These are phyloP conservation scores for Bathynomus jamesi DNA, from an alignment of 1,140 invertebrate genomes.

Conservation along the genomic window DNA sequence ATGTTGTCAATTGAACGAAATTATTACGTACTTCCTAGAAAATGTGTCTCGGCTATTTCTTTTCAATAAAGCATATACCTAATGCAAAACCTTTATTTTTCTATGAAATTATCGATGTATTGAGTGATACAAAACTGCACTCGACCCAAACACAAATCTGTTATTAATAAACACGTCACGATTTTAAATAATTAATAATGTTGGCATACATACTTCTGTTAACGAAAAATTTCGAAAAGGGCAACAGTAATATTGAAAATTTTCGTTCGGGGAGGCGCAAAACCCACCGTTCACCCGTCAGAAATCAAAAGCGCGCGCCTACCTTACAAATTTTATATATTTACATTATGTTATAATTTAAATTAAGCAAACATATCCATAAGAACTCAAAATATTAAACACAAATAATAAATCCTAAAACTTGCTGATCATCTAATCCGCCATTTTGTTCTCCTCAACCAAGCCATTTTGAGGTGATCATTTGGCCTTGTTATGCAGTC, in stretches of 20 bases:
- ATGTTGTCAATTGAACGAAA: too few species aligned
- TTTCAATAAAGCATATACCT: too few species aligned
- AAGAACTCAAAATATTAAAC: too few species aligned
- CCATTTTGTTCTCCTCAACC: background rate
- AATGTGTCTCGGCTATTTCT: too few species aligned
- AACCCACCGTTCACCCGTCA: background rate
- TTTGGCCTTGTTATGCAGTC: background rate
- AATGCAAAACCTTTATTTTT: too few species aligned
- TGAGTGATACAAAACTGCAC: too few species aligned
- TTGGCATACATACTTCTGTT: background rate
- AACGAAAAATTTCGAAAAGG: background rate
- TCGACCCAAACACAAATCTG: too few species aligned
- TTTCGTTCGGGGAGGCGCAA: background rate
- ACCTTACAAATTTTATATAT: background rate
- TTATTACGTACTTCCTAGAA: too few species aligned
- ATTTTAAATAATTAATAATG: background rate
- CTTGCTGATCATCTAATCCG: background rate
- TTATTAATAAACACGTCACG: too few species aligned
- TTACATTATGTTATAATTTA: too few species aligned
- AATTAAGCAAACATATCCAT: too few species aligned
- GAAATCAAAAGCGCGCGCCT: background rate
- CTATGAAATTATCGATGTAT: too few species aligned
- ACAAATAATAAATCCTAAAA: background rate
- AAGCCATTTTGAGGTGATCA: background rate
- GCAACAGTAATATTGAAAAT: background rate